Base-by-base conservation (phyloP, 2,797 vertebrate genomes). In the Manis crassicaudata region DNA sequence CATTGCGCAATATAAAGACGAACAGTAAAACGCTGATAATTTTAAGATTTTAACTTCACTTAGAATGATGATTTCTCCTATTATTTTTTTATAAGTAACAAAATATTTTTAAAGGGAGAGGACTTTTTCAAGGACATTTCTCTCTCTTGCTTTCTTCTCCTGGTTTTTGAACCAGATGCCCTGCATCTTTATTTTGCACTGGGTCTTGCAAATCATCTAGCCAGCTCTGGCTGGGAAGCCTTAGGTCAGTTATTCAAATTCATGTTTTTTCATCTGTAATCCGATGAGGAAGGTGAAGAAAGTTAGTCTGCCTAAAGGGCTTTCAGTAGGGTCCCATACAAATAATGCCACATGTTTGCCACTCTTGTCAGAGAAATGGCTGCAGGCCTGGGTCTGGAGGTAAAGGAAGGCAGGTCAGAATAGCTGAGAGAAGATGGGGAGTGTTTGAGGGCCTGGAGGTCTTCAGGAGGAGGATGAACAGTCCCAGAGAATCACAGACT, bases 41-140 rank as follows among this genome's bases (percentile, higher is more conserved):
- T 89, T 85, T 85, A 65, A 85, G 87, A 46, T 54, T 84, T 85
- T 82, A 89, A 88, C 70, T 86, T 94, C 56, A 65, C 80, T 92
- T 88, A 79, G 80, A 85, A 76, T 60, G 54, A 62, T 7, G 12
- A 83, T 70, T 89, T 62, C 16, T 35, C 18, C 23, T 87, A 10
- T 70, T 73, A 25, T 50, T 5, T 86, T 76, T 46, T 89, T 90
- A 27, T n/a, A 81, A 93, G 16, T 23, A 90, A 92, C 40, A 72
- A 67, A 67, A 11, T 25, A 50, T 35, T 8, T 18, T 37, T 75
- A 92, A 80, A 81, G 32, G 77, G 80, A 93, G 65, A 73, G 82
- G 1, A 46, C 95, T 81, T 67, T 62, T 93, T 95, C 63, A 73
- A 70, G 13, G 40, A 5, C 3, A 18, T 70, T 17, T 17, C 20